Base-by-base conservation (phyloP, 2,797 vertebrate species). In the Darevskia nairensis region DNA sequence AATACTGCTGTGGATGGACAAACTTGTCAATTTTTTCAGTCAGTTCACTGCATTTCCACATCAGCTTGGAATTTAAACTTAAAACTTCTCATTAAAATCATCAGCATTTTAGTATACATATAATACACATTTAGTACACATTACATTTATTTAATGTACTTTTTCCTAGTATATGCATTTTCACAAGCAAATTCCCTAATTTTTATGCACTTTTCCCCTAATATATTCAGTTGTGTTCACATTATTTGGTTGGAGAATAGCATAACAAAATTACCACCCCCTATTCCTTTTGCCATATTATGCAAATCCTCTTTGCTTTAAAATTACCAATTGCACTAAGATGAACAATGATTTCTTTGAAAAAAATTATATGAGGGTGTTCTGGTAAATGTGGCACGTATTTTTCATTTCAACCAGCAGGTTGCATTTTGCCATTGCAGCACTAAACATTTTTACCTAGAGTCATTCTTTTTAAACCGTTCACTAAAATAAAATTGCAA, bases 401-500 rank as follows among this genome's bases (percentile, higher is more conserved):
- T 86, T 82, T 84, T 44, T 25, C 32, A 84, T 23, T 11, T 3
- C 41, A 0, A 87, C 1, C 0, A 66, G 23, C 69, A 23, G 35
- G 10, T 61, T 90, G n/a, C 44, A 84, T 21, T 85, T 89, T 85
- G 85, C 61, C 9, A 50, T 10, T 46, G 64, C 50, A 32, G 27
- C 82, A 59, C 5, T 4, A 25, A 50, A 21, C 2, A 59, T 21
- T 74, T 0, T 8, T 21, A 71, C 35, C 46, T 86, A 81, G 89
- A 88, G 66, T 35, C 61, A n/a, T n/a, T 86, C 75, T 88, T 82
- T 72, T 61, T 23, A 87, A 90, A 89, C 8, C 0, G 0, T 44
- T 19, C 79, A 90, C 81, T 79, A 84, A 92, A 94, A 85, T 8
- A 89, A 88, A 90, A 87, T 88, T 89, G 77, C 13, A 87, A 85